Conservation (phyloP, 1,140 invertebrate species). For the Drosophila santomea region DNA sequence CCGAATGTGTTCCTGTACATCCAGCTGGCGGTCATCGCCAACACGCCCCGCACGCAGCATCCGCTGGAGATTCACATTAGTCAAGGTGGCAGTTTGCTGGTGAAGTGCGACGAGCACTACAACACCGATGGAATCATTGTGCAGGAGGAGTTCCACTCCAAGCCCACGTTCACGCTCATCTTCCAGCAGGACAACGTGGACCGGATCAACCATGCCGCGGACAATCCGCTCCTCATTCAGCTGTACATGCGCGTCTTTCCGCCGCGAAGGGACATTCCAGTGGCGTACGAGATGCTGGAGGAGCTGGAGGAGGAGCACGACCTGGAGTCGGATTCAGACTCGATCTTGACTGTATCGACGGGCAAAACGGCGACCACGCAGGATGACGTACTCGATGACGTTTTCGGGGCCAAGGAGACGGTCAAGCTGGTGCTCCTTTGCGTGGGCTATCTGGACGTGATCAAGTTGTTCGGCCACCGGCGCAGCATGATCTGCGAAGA, state of each 20-base stretch:
- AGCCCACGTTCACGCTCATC: slow-evolving; percentile 67
- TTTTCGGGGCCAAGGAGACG: not conserved
- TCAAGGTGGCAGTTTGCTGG: slow-evolving; percentile 23
- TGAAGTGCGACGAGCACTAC: slow-evolving; percentile 63
- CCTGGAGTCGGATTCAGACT: not conserved
- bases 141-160: slow-evolving; percentile 32
- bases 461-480: slow-evolving; percentile 64
- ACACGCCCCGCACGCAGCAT: slow-evolving; percentile 8
- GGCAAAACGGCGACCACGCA: not conserved
- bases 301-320: slow-evolving; percentile 4
- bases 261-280: not conserved
- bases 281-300: not conserved
- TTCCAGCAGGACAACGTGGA: slow-evolving; percentile 71
- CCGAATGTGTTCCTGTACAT: slow-evolving; percentile 66
- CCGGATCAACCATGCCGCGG: slow-evolving; percentile 58
- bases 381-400: not conserved
- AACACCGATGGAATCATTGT: slow-evolving; percentile 53
- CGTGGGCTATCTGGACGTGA: slow-evolving; percentile 68
- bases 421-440: slow-evolving; percentile 29
- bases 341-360: not conserved
- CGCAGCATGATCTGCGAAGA: slow-evolving; percentile 47
- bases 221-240: slow-evolving; percentile 67
- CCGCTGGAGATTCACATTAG: slow-evolving; percentile 23
- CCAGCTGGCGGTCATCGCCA: slow-evolving; percentile 33
- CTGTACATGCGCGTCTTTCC: slow-evolving; percentile 43